phyloP scores from a whole-genome alignment of 2,797 vertebrate species.

The Pangasius djambal region DNA sequence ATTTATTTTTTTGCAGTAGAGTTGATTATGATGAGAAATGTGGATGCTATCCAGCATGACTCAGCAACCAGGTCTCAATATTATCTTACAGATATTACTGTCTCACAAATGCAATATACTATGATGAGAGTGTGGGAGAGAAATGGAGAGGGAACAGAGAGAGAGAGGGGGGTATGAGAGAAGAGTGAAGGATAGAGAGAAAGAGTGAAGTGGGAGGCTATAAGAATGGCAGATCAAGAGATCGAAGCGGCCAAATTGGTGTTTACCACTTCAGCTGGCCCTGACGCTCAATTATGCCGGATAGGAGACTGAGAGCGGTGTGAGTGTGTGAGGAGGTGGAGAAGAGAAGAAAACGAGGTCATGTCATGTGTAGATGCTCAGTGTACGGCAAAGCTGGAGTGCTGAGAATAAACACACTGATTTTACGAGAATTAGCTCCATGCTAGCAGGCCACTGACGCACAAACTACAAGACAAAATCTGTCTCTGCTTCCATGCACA shows the following conservation, averaged over 20 bases:
- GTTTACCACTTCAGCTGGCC: slow-evolving; percentile 35
- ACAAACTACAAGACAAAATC: slow-evolving; percentile 2
- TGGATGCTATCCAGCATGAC: slow-evolving; percentile 16
- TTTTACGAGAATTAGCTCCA: slow-evolving; percentile 44
- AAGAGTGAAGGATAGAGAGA: background rate
- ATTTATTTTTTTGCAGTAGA: background rate
- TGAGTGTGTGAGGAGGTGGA: slow-evolving; percentile 31
- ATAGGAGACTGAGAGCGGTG: slow-evolving; percentile 3
- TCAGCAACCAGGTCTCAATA: slow-evolving; percentile 46
- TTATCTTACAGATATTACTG: slow-evolving; percentile 45
- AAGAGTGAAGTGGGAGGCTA: slow-evolving; percentile 12
- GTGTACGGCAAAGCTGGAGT: slow-evolving; percentile 16
- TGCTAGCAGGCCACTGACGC: background rate
- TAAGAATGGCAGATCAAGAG: slow-evolving; percentile 24
- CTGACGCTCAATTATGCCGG: slow-evolving; percentile 30
- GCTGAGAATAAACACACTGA: slow-evolving; percentile 38
- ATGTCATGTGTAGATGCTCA: slow-evolving; percentile 28
- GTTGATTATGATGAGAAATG: slow-evolving; percentile 5
- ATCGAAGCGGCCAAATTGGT: slow-evolving; percentile 41
- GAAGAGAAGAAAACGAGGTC: slow-evolving; percentile 45
- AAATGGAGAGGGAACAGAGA: slow-evolving; percentile 7
- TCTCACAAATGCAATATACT: slow-evolving; percentile 30
- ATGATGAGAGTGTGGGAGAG: slow-evolving; percentile 2
- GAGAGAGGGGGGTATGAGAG: background rate
- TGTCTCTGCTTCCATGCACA: background rate